Conservation (phyloP, 2,797 vertebrate species). For the Rhyacichthys aspro region DNA sequence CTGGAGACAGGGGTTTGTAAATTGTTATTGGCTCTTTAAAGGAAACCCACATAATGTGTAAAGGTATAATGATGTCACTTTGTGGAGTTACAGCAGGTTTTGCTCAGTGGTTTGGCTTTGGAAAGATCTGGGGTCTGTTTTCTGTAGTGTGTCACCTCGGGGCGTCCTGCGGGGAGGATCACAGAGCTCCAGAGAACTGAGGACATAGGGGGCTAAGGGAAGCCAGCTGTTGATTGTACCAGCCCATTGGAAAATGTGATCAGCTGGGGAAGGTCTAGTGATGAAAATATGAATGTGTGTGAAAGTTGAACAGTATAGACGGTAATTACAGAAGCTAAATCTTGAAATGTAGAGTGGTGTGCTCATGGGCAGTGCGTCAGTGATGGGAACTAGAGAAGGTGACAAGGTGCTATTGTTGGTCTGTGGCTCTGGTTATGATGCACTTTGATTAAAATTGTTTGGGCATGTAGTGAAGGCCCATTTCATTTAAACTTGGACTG, state of each 20-base stretch:
- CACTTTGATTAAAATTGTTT: no score
- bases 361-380: no score
- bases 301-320: no score
- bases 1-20: background rate
- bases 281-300: no score
- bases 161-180: constrained; percentile 43
- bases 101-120: constrained; percentile 6
- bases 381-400: no score
- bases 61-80: background rate
- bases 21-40: background rate
- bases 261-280: no score
- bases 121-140: constrained; percentile 48
- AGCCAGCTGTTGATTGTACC: constrained; percentile 5
- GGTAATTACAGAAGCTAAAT: no score
- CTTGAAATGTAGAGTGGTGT: no score
- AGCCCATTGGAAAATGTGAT: constrained; percentile 3
- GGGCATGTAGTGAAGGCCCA: no score
- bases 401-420: no score
- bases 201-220: background rate
- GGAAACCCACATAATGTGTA: background rate
- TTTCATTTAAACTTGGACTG: no score
- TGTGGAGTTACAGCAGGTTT: constrained; percentile 22
- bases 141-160: constrained; percentile 24
- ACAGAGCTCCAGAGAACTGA: constrained; percentile 15
- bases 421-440: no score